Conservation (phyloP, 2,113 vertebrate genomes). For the Tetrax tetrax region DNA sequence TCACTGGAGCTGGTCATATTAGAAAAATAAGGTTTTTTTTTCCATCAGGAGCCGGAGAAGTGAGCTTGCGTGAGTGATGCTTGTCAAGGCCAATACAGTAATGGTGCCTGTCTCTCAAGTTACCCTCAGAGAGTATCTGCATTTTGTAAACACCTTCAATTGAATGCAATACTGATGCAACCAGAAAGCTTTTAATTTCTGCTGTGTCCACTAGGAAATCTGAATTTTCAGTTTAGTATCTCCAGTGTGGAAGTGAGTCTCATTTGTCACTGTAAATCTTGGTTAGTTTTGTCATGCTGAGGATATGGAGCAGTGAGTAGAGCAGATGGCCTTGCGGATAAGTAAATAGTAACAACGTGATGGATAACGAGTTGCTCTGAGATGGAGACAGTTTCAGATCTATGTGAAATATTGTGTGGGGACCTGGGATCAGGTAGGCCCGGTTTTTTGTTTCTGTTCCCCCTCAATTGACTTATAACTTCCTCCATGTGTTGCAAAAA, state of each 20-base stretch:
- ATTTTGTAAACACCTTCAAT: background rate
- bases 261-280: background rate
- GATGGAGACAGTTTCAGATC: background rate
- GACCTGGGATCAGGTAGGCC: background rate
- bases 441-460: background rate
- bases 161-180: background rate
- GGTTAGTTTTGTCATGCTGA: background rate
- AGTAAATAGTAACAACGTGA: background rate
- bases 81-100: fast-evolving
- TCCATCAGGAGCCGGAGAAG: background rate
- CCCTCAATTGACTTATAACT: background rate
- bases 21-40: background rate
- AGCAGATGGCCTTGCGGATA: background rate
- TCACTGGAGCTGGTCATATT: background rate
- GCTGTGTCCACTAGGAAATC: background rate
- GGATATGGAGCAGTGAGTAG: background rate
- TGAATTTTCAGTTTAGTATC: background rate
- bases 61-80: background rate
- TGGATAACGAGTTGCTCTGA: background rate
- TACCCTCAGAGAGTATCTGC: background rate
- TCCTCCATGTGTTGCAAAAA: background rate
- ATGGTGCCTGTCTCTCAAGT: background rate
- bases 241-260: background rate
- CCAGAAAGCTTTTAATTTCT: background rate
- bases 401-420: background rate